phyloP scores from a whole-genome alignment of 2,888 invertebrate species.

The Acrobasis repandana region DNA sequence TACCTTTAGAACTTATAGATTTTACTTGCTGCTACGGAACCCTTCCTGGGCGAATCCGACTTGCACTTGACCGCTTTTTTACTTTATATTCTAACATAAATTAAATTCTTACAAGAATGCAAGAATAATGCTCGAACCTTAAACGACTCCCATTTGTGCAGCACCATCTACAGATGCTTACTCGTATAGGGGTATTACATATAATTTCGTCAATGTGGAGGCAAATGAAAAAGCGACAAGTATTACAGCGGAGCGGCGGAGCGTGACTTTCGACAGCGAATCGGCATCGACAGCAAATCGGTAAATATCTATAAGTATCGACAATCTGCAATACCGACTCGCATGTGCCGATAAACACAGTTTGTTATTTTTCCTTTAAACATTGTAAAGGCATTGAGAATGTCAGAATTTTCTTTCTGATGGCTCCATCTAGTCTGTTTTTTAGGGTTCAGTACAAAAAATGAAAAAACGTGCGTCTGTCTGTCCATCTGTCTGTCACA shows the following conservation, averaged over 20 bases:
- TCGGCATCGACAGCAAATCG: slow-evolving; percentile 13
- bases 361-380: neutral
- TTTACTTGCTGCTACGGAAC: too few species aligned
- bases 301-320: neutral
- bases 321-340: neutral
- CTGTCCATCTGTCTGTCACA: too few species aligned
- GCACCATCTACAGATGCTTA: slow-evolving; percentile 1
- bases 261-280: slow-evolving; percentile 11
- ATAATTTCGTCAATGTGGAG: slow-evolving; percentile 17
- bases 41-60: too few species aligned
- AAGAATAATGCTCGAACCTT: neutral
- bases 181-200: neutral
- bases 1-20: too few species aligned
- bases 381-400: too few species aligned
- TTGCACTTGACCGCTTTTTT: too few species aligned
- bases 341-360: neutral
- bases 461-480: too few species aligned
- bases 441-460: too few species aligned
- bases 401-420: too few species aligned
- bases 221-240: slow-evolving; percentile 18
- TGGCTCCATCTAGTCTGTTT: too few species aligned
- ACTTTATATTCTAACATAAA: too few species aligned
- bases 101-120: neutral
- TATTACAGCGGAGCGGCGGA: slow-evolving; percentile 17
- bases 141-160: neutral